A percentile compares a stretch with the other conserved stretches of the same genome.
phyloP scores from a whole-genome alignment of 2,888 invertebrate genomes.

The Trissoscelio sp. region DNA sequence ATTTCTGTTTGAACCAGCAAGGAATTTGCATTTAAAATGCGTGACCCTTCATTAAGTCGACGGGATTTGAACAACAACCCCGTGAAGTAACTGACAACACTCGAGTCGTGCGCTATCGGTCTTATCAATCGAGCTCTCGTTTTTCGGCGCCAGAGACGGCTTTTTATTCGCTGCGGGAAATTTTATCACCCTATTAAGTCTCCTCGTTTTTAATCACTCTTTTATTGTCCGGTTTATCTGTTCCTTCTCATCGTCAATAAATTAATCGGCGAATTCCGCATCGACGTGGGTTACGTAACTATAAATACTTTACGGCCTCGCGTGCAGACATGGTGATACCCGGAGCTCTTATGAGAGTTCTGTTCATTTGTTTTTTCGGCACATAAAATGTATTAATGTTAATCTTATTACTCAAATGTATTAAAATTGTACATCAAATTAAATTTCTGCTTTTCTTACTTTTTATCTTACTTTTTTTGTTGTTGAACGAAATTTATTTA shows the following conservation, averaged over 20 bases:
- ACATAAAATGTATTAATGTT: conserved; percentile 1
- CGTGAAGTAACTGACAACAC: conserved; percentile 18
- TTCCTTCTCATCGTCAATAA: conserved; percentile 58
- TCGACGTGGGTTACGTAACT: conserved; percentile 64
- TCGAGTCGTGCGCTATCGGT: conserved; percentile 11
- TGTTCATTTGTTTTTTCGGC: conserved; percentile 10
- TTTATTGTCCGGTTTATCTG: conserved; percentile 47
- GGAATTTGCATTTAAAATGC: no score
- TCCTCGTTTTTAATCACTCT: conserved; percentile 46
- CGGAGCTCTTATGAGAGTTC: conserved; percentile 17
- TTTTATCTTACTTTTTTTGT: no score
- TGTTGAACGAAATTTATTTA: conserved; percentile 1
- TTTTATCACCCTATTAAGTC: conserved; percentile 40
- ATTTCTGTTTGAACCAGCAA: no score
- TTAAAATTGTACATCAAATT: no score
- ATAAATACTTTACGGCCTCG: conserved; percentile 62
- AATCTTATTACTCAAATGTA: no score
- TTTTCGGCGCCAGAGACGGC: conserved; percentile 25
- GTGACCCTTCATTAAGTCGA: conserved; percentile 8
- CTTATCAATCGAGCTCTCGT: conserved; percentile 32
- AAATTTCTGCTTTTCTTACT: no score
- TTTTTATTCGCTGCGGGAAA: conserved; percentile 21
- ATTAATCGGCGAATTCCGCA: conserved; percentile 61
- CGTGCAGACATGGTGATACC: conserved; percentile 40
- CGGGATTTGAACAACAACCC: conserved; percentile 25